Conservation (phyloP, 2,888 invertebrate species). For the Andrena chrysosceles region DNA sequence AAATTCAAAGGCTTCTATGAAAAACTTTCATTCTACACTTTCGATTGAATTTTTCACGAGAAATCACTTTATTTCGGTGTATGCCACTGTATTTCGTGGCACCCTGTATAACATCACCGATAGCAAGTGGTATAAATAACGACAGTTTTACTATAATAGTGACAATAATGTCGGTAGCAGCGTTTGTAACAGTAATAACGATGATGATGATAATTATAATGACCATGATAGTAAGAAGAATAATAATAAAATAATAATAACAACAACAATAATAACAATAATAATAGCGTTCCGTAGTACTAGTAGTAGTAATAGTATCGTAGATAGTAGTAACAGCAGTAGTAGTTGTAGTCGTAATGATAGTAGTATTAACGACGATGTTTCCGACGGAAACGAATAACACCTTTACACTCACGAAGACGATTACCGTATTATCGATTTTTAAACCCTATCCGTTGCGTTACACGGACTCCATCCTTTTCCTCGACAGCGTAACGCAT, state of each 20-base stretch:
- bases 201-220: slow-evolving; percentile 47
- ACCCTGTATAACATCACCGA: slow-evolving; percentile 9
- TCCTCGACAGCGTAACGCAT: not conserved
- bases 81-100: not conserved
- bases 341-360: slow-evolving; percentile 54
- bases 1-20: not conserved
- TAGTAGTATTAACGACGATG: slow-evolving; percentile 56
- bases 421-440: slow-evolving; percentile 50
- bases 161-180: slow-evolving; percentile 43
- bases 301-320: slow-evolving; percentile 52
- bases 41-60: not conserved
- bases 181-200: slow-evolving; percentile 7
- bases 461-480: slow-evolving; percentile 45
- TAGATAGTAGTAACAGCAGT: slow-evolving; percentile 44
- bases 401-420: slow-evolving; percentile 52
- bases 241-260: slow-evolving; percentile 40
- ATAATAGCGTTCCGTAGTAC: slow-evolving; percentile 58
- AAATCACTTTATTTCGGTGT: not conserved
- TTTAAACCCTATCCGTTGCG: slow-evolving; percentile 36
- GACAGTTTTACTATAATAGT: slow-evolving; percentile 43
- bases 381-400: slow-evolving; percentile 57
- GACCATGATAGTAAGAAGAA: slow-evolving; percentile 24
- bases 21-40: not conserved
- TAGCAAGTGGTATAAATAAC: slow-evolving; percentile 38
- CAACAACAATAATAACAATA: slow-evolving; percentile 63